Evolutionary conservation across 2,797 vertebrate genomes (phyloP), one percentile per base, ranked within the genome.

Genomic region (Periparus ater): DNA sequence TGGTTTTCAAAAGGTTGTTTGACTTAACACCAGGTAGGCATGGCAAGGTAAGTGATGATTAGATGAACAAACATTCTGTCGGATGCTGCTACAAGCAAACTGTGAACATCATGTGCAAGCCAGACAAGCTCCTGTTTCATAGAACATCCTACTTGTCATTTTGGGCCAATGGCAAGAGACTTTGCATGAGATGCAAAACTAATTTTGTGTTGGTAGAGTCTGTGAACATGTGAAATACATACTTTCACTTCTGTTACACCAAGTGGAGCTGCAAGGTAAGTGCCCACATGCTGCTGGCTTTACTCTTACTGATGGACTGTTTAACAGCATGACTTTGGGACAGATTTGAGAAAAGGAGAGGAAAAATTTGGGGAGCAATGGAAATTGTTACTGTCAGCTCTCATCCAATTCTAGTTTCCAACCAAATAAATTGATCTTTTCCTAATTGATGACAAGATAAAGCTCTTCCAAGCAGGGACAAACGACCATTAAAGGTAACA

Each of bases 201-300:
- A 1, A 30, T 45, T 88, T 71, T 70, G 20, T n/a, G 19, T 50
- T 76, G 45, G 53, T 58, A 61, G 42, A 60, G 38, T 47, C 54
- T 89, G 44, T 60, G 71, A 88, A 20, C 51, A 36, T 22, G 76
- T 83, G 75, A 78, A 62, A 66, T 25, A 88, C 55, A 30, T 55
- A 81, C 85, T 97, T 97, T 96, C 94, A 95, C 89, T 97, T 97
- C 72, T 71, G 67, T 20, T 65, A 40, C 9, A 54, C 12, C 22
- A 53, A 78, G 66, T 8, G 40, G 74, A 91, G 71, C 60, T 71
- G 71, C 53, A 29, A 54, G 80, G 80, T 95, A 85, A 55, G 71
- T 29, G 48, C 29, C 17, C 9, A 29, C 26, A 7, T 29, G 47
- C 71, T 87, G 50, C 48, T 90, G 44, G 15, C 57, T 90, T 82